Evolutionary conservation across 64 coral and sea anemone species (phyloP), one percentile per base, ranked within the genome.

Genomic region (Dendrophyllia cribrosa): DNA sequence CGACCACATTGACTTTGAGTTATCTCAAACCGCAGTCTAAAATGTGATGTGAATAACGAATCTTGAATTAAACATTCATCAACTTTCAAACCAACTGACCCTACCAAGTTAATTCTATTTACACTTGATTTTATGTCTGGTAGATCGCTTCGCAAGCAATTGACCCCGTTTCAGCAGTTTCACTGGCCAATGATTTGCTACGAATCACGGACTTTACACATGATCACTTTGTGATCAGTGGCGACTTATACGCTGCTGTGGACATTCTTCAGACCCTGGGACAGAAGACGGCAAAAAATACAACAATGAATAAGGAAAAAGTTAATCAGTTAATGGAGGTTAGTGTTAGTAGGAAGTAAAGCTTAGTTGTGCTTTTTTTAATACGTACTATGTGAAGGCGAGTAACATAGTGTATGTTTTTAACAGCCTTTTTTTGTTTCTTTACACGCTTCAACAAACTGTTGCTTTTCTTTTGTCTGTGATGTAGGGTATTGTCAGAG

Each of bases 401-500:
- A 34, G 34, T 0, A 1, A 34, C 34, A 34, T 34, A 0, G 34
- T 34, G 34, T 34, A 34, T 34, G 0, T 34, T 34, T 34, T 34
- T 34, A 34, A 34, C 34, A 34, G 34, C 34, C 34, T 34, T 34
- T 34, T 34, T 34, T 34, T 34, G 34, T 34, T 34, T 34, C 34
- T 34, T 34, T 34, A 2, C 9, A 56, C 4, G 19, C 24, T 23
- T 69, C 17, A 69, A 20, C 50, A 9, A 22, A 4, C 21, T 55
- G 21, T 43, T 3, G 5, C 64, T 59, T 2, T 55, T 12, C 16
- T 65, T 78, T 26, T 43, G 3, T 77, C 16, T 64, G 34, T 70
- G 20, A 2, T 63, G 21, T 45, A 96, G 95, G 86, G 85, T 23
- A 53, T 96, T 13, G 91, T 96, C 22, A 21, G 77, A 8, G 87